These are phyloP conservation scores for Triops cancriformis DNA, from an alignment of 1,140 invertebrate genomes.

Conservation along the genomic window DNA sequence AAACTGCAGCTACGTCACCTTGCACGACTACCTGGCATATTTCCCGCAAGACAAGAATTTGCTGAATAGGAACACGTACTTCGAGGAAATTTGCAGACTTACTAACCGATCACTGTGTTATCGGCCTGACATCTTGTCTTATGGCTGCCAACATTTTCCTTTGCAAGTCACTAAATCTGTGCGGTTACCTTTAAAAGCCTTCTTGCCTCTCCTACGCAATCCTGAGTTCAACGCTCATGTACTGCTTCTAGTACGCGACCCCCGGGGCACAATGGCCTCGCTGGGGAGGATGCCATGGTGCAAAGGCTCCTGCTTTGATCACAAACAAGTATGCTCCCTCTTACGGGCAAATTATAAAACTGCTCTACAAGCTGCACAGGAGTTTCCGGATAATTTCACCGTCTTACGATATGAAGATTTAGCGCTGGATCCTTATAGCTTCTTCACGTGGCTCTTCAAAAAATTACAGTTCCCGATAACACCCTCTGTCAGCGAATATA, in stretches of 20 bases:
- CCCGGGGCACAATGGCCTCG: slow-evolving; percentile 10
- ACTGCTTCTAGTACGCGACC: slow-evolving; percentile 14
- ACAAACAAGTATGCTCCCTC: background rate
- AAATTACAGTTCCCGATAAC: background rate
- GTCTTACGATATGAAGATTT: background rate
- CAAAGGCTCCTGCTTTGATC: background rate
- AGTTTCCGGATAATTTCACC: background rate
- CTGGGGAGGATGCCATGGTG: background rate
- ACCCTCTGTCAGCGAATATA: slow-evolving; percentile 29
- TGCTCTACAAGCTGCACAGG: background rate
- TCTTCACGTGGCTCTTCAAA: background rate
- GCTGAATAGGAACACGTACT: background rate
- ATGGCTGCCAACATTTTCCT: background rate
- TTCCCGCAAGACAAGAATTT: background rate
- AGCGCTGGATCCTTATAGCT: background rate
- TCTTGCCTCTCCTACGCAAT: background rate
- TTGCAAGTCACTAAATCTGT: slow-evolving; percentile 16
- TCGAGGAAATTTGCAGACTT: background rate
- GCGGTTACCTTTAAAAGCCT: background rate
- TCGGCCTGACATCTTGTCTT: background rate
- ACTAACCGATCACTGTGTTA: background rate
- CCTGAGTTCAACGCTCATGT: background rate
- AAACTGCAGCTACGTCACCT: background rate
- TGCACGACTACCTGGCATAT: background rate
- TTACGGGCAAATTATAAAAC: background rate